Evolutionary conservation across 2,888 invertebrate genomes (phyloP).

Genomic region (Lamproptera curius): DNA sequence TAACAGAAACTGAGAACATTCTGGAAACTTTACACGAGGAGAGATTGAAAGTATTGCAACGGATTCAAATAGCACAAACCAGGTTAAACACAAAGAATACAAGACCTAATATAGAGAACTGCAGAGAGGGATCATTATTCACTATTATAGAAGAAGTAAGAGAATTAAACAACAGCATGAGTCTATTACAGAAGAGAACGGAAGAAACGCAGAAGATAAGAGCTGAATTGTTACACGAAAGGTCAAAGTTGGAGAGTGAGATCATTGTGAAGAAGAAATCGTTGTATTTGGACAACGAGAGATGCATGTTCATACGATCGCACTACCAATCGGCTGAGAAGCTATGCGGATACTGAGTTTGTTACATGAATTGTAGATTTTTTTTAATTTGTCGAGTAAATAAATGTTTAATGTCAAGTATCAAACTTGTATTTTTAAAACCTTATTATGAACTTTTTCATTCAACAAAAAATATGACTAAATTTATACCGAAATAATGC

Average conservation of each 20-base stretch:
- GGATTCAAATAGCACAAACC: conserved; percentile 67
- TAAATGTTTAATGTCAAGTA: no score
- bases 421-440: no score
- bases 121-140: conserved; percentile 62
- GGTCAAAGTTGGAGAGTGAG: conserved; percentile 61
- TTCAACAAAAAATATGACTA: no score
- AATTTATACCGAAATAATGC: no score
- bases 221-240: conserved; percentile 61
- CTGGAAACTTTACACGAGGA: conserved; percentile 60
- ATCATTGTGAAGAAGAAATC: conserved; percentile 68
- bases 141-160: conserved; percentile 64
- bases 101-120: conserved; percentile 65
- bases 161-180: conserved; percentile 64
- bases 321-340: conserved; percentile 69
- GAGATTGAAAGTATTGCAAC: conserved; percentile 59
- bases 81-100: conserved; percentile 61
- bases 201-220: conserved; percentile 60
- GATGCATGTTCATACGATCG: conserved; percentile 61
- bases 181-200: conserved; percentile 54
- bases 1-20: conserved; percentile 65
- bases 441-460: no score
- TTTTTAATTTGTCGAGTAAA: no score
- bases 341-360: conserved; percentile 61
- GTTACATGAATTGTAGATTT: no score
- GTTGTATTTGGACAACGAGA: conserved; percentile 56